Base-by-base conservation (phyloP, 2,797 vertebrate species). In the Crocodylus rhombifer region DNA sequence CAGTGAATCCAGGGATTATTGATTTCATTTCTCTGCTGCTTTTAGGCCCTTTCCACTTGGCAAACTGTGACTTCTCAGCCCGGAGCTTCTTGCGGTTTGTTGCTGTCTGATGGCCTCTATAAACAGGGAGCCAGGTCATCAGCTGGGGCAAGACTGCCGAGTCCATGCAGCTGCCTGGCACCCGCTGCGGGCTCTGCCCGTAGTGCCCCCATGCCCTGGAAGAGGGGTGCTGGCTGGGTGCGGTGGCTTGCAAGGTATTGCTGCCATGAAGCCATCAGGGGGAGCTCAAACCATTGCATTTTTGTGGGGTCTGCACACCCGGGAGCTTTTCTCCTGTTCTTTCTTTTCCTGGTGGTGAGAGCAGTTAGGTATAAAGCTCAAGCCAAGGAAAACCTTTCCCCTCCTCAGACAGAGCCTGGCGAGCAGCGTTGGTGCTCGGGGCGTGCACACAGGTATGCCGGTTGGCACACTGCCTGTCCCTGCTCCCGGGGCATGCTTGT, bases 271-370 rank as follows among this genome's bases (percentile, higher is more conserved):
- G 84, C 96, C 96, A 33, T 85, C 79, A 95, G 96, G 75, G 95
- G 96, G 95, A 96, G 96, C 96, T 96, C 96, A 91, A 92, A 90
- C 75, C 92, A 6, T 82, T 89, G 85, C 79, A 30, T 56, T 81
- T 67, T 9, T 30, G 79, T 55, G 36, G 79, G n/a, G 79, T 55
- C 79, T 14, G 79, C 51, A 12, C 7, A 17, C n/a, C 63, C 36
- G 2, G 79, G 55, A 7, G 51, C 63, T 56, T 6, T 42, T 7
- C 21, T 73, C 42, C 42, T 16, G 13, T 14, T 25, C 9, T 51
- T 73, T 51, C 23, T 8, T 51, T 8, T 73, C 13, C 33, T 42
- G 69, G 36, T 26, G 69, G 25, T 25, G 36, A 73, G 14, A 13
- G 69, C 42, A 71, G 67, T 12, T 42, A 42, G 67, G 42, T 42